phyloP scores from a whole-genome alignment of 2,797 vertebrate genomes.

The Malacoctenus gilli region DNA sequence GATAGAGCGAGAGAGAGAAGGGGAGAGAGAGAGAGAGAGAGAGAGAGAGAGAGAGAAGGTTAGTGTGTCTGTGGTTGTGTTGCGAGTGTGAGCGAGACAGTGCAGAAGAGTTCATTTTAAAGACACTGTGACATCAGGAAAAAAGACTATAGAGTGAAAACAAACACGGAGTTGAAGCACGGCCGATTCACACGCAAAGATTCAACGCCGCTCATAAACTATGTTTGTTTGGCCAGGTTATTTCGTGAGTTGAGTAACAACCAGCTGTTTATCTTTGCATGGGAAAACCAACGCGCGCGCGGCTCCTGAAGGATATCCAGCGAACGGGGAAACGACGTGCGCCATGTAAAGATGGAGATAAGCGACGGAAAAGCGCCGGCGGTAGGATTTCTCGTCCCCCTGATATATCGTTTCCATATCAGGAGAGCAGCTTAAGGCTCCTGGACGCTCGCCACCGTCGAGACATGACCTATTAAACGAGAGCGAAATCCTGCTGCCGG shows the following conservation, averaged over 20 bases:
- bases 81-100: slow-evolving; percentile 30
- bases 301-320: neutral
- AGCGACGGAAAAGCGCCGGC: slow-evolving; percentile 47
- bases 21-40: slow-evolving; percentile 23
- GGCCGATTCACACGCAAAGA: slow-evolving; percentile 73
- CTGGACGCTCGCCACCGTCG: slow-evolving; percentile 9
- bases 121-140: slow-evolving; percentile 45
- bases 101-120: slow-evolving; percentile 41
- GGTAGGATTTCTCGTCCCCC: slow-evolving; percentile 26
- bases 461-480: neutral
- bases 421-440: slow-evolving; percentile 13
- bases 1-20: slow-evolving; percentile 68
- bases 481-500: slow-evolving; percentile 2
- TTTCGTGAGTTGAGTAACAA: slow-evolving; percentile 43
- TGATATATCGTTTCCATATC: slow-evolving; percentile 32
- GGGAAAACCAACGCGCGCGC: slow-evolving; percentile 59
- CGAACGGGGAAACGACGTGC: slow-evolving; percentile 40
- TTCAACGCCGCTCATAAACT: slow-evolving; percentile 23
- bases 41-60: slow-evolving; percentile 11
- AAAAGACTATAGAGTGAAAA: slow-evolving; percentile 67
- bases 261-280: slow-evolving; percentile 56
- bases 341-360: slow-evolving; percentile 37
- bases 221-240: slow-evolving; percentile 63
- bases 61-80: slow-evolving; percentile 15
- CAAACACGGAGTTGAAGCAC: slow-evolving; percentile 59